These are phyloP conservation scores for Oncorhynchus keta DNA, from an alignment of 2,113 vertebrate species.

Conservation along the genomic window DNA sequence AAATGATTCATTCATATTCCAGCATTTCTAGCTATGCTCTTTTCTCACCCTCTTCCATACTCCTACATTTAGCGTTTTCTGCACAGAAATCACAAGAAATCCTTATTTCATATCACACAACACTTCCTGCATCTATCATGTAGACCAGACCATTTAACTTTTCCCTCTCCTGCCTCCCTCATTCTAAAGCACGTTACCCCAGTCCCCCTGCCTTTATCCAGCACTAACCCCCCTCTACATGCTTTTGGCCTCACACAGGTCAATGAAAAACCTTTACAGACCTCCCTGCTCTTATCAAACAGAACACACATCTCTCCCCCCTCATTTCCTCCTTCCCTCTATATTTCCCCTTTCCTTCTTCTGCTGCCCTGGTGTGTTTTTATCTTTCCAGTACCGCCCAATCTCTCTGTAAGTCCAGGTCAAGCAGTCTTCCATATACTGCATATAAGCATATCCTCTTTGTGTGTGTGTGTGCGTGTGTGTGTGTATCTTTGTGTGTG, in stretches of 20 bases:
- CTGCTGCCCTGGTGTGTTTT: constrained; percentile 35
- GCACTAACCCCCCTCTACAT: not conserved
- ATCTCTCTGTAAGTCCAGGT: constrained; percentile 26
- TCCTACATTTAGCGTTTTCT: no score
- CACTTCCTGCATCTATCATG: not conserved
- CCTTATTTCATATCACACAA: not conserved
- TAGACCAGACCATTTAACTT: not conserved
- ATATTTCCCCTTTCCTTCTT: constrained; percentile 30
- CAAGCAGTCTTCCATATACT: constrained; percentile 12
- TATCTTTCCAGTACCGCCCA: constrained; percentile 29
- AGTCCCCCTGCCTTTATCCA: not conserved
- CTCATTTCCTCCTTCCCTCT: constrained; percentile 20
- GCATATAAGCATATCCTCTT: not conserved
- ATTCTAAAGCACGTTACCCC: not conserved
- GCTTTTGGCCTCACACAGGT: constrained; percentile 34
- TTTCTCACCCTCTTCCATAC: no score
- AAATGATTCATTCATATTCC: no score
- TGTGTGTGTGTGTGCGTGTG: no score
- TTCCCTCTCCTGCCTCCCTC: not conserved
- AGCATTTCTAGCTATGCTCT: no score
- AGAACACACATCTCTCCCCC: constrained; percentile 1
- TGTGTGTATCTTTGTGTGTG: constrained; percentile 16
- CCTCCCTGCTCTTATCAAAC: constrained; percentile 47
- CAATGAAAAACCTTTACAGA: constrained; percentile 48
- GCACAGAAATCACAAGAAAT: no score